Base-by-base conservation (phyloP, 2,888 invertebrate genomes). In the Leuctra nigra region DNA sequence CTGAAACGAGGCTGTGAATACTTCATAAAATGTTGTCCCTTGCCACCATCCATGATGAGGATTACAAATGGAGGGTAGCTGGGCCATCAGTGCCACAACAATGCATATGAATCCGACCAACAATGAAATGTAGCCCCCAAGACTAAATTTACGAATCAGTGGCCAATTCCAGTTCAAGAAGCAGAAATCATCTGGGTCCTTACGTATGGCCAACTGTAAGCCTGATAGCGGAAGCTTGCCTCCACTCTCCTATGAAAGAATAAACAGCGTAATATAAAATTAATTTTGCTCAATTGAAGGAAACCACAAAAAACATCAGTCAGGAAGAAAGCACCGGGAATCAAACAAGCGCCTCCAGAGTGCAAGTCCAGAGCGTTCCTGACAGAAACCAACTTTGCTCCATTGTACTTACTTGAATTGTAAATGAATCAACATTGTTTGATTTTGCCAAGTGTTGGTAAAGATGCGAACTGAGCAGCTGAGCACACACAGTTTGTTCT, bases 91-190 rank as follows among this genome's bases (percentile, higher is more conserved):
- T 6, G 82, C 83, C 52, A 88, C 75, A 3, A 88, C 86, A 2
- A 87, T 75, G 1, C 83, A 86, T 38, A 85, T 72, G 73, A 88
- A 87, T 16, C 84, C 87, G 16, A 86, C 73, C 35, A 89, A 74
- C 25, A 81, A 78, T 1, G 89, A 86, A 63, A 88, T 74, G 56
- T 86, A 82, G n/a, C 83, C 70, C 79, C 86, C 87, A 55, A 87
- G 78, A 53, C 87, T 80, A 41, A 82, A 75, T 68, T 84, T 86
- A 59, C 90, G 77, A 62, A 91, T 87, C 1, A 88, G 64, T 2
- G 82, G 80, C 91, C 91, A 91, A 68, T 90, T 90, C 90, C 91
- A 91, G 54, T 75, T 73, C 71, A 77, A 76, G 76, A 88, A 69
- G 78, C 83, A 67, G 62, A 72, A 73, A 63, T 75, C 71, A 59